Evolutionary conservation across 1,140 invertebrate species (phyloP).

Genomic region (Protaetia brevitarsis): DNA sequence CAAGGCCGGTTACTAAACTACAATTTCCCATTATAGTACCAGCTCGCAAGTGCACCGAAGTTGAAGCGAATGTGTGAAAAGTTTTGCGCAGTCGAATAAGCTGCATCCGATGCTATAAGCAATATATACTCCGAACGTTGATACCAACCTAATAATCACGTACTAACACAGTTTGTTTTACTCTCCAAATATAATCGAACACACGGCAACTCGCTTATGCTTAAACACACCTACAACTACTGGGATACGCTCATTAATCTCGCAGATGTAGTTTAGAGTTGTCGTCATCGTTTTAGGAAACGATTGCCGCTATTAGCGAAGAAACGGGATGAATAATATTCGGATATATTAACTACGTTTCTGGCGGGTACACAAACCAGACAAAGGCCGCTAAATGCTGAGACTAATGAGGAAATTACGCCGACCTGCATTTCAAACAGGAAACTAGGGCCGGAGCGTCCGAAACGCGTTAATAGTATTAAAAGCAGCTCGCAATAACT

Average conservation of each 20-base stretch:
- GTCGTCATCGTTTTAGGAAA: background rate
- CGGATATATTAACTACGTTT: background rate
- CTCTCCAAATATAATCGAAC: background rate
- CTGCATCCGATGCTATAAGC: too few relatives aligned
- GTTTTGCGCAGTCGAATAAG: too few relatives aligned
- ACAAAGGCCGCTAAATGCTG: background rate
- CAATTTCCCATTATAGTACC: too few relatives aligned
- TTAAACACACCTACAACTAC: background rate
- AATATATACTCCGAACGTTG: background rate
- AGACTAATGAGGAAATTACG: background rate
- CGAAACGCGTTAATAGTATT: too few relatives aligned
- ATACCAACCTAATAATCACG: background rate
- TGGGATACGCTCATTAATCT: background rate
- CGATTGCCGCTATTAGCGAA: background rate
- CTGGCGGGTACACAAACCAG: background rate
- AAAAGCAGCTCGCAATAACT: too few relatives aligned
- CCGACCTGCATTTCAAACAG: background rate
- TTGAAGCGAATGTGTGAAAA: too few relatives aligned
- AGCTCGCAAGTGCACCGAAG: too few relatives aligned
- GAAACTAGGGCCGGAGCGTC: too few relatives aligned
- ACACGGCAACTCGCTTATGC: background rate
- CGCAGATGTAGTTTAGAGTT: background rate
- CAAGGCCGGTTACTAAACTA: too few relatives aligned
- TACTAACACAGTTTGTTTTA: background rate
- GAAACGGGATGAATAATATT: background rate